Conservation (phyloP, 2,888 invertebrate genomes). For the Dioctria linearis region DNA sequence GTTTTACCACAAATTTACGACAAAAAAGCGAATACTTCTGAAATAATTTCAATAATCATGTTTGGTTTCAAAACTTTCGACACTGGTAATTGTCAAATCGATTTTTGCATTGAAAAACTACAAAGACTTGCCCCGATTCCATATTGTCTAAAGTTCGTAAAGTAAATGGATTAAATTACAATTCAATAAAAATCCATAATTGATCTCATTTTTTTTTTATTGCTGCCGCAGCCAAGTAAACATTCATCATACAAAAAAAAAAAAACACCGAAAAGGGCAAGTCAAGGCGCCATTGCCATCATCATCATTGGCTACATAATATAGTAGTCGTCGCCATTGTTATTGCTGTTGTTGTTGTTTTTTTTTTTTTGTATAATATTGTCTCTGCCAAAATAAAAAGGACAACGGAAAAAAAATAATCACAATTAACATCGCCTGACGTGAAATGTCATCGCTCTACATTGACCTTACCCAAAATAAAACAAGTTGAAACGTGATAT, state of each 20-base stretch:
- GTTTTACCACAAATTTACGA: too few species aligned
- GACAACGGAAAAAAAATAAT: background rate
- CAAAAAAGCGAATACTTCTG: too few species aligned
- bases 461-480: constrained; percentile 46
- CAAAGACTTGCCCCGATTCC: too few species aligned
- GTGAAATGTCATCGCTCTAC: constrained; percentile 41
- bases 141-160: too few species aligned
- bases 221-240: background rate
- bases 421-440: constrained; percentile 21
- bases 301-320: background rate
- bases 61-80: too few species aligned
- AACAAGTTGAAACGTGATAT: constrained; percentile 30
- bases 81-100: too few species aligned
- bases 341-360: too few species aligned
- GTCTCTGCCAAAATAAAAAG: background rate
- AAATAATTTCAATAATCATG: too few species aligned
- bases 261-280: background rate
- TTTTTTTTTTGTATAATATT: too few species aligned
- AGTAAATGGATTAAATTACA: too few species aligned
- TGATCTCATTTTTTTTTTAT: background rate
- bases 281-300: background rate
- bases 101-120: too few species aligned
- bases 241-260: too few species aligned
- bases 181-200: background rate
- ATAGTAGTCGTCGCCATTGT: background rate